Conservation (phyloP, 1,140 invertebrate species). For the Cotesia chilonis region DNA sequence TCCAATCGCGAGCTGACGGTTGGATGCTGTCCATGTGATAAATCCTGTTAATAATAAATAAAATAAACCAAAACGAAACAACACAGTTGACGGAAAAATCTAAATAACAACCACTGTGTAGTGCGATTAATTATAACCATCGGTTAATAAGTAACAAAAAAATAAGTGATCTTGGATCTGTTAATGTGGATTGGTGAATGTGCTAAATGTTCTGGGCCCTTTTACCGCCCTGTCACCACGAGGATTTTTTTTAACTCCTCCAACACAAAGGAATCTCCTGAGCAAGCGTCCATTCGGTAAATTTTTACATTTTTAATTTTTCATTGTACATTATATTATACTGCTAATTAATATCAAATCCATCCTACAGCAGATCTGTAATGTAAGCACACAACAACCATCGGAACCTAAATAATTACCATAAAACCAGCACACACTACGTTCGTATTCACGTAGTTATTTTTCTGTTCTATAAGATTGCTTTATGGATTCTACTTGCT, state of each 20-base stretch:
- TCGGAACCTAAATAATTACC: too few relatives aligned
- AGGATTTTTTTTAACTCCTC: conserved; percentile 45
- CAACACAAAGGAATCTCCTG: conserved; percentile 44
- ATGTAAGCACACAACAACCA: background rate
- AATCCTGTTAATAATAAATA: conserved; percentile 14
- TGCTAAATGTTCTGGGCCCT: conserved; percentile 36
- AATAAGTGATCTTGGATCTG: background rate
- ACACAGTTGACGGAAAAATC: background rate
- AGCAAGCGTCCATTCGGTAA: conserved; percentile 53
- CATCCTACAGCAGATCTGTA: background rate
- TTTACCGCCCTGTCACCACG: conserved; percentile 41
- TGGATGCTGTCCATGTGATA: conserved; percentile 47
- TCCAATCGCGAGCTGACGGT: conserved; percentile 44
- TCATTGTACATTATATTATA: background rate
- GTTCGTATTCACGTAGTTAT: too few relatives aligned
- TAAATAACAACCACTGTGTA: too few relatives aligned
- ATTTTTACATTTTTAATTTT: background rate
- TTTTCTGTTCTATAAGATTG: too few relatives aligned
- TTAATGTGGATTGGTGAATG: background rate
- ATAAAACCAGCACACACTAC: too few relatives aligned
- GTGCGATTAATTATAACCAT: background rate
- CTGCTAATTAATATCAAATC: background rate
- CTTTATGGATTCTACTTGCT: too few relatives aligned
- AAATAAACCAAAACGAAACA: background rate
- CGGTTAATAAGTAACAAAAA: background rate